Base-by-base conservation (phyloP, 2,113 vertebrate species). In the Sebastes schlegelii region DNA sequence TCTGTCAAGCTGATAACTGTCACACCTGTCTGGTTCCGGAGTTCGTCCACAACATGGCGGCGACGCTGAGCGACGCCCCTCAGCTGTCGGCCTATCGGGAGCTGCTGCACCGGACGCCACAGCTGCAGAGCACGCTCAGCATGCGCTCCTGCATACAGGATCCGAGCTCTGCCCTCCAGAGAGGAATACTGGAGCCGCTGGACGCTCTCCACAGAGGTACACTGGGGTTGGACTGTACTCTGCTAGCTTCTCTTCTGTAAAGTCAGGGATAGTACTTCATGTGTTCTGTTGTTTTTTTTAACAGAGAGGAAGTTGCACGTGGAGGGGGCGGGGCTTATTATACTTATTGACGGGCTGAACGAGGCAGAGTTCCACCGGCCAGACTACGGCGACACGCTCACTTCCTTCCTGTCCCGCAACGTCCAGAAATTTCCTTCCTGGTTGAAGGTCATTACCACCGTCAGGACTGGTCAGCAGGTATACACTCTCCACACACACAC, bases 301-400 rank as follows among this genome's bases (percentile, higher is more conserved):
- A 46, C 92, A 99, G 98, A 99, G 95, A 97, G 97, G 94, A 98
- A 98, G 76, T 52, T 94, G 94, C 97, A 98, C 9, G 93, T 96
- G 48, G 95, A 96, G 4, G 96, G 97, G 90, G 96, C 97, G 89
- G 98, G 99, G 92, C 96, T 98, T 91, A 97, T 99, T 91, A 95
- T 99, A 54, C 93, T 99, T 85, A 98, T 99, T 76, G 98, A 99
- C 86, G 98, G 98, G 17, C 95, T 99, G 82, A 99, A 99, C 11
- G 98, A 99, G 94, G 98, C 98, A 40, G 98, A 99, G 95, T 99
- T 99, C 92, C 98, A 99, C 95, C 98, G 99, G 68, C 98, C 98
- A 0, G 98, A 99, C 94, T 99, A 99, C 42, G 98, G 98, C 40
- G 97, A 99, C 93, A 99, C 98, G 5, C 97, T 99, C 64, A 97